Evolutionary conservation across 2,797 vertebrate genomes (phyloP).

Genomic region (Chrysocyon brachyurus): DNA sequence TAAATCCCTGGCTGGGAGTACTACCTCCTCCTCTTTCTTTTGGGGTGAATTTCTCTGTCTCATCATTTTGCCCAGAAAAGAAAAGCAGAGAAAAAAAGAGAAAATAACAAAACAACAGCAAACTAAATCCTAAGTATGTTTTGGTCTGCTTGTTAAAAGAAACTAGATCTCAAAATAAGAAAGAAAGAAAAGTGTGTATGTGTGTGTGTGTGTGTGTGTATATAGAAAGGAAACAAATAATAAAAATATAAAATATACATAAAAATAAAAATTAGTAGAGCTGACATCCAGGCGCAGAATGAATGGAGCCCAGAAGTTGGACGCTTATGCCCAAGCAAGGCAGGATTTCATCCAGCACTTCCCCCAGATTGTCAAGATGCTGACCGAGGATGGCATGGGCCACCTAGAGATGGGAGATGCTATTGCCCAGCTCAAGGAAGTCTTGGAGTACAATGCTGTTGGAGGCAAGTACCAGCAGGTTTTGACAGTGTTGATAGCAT

Average conservation of each 20-base stretch:
- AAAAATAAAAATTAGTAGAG: no score
- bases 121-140: neutral
- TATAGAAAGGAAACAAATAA: no score
- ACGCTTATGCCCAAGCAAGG: conserved; percentile 83
- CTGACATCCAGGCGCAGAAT: conserved; percentile 54
- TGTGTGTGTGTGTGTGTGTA: no score
- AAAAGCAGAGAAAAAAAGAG: neutral
- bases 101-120: neutral
- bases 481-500: conserved; percentile 92
- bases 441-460: conserved; percentile 91
- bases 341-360: conserved; percentile 92
- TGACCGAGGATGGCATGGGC: conserved; percentile 90
- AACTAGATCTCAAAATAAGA: no score
- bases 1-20: neutral
- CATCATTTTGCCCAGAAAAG: neutral
- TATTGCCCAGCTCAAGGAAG: conserved; percentile 88
- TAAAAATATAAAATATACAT: no score
- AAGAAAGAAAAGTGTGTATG: no score
- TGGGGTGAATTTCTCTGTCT: neutral
- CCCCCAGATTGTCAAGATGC: conserved; percentile 90
- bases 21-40: neutral
- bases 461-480: conserved; percentile 96
- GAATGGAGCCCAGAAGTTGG: conserved; percentile 86
- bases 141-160: no score
- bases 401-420: conserved; percentile 92